Conservation (phyloP, 2,888 invertebrate species). For the Cybosia mesomella region DNA sequence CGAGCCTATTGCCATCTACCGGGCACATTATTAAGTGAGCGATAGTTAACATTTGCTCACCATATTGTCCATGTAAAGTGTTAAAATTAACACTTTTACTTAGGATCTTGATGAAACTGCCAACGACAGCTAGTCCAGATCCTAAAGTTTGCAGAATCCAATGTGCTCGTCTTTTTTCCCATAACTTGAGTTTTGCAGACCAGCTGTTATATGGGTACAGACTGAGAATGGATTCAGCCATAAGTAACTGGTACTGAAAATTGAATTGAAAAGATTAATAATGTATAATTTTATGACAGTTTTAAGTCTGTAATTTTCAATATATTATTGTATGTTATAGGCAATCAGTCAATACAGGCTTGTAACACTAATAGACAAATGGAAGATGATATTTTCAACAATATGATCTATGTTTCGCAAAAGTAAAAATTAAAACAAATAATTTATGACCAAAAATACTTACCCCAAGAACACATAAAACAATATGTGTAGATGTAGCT, state of each 20-base stretch:
- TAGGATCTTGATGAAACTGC: slow-evolving; percentile 65
- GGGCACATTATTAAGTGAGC: no score
- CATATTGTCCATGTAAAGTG: slow-evolving; percentile 69
- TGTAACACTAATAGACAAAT: no score
- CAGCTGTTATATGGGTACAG: slow-evolving; percentile 71
- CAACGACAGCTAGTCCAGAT: slow-evolving; percentile 69
- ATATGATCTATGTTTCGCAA: neutral
- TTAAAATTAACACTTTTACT: slow-evolving; percentile 64
- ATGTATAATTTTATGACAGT: neutral
- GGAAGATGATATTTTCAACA: no score
- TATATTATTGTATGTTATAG: no score
- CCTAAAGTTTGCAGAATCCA: slow-evolving; percentile 72
- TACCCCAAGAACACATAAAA: slow-evolving; percentile 77
- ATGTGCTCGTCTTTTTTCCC: slow-evolving; percentile 71
- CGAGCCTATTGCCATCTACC: no score
- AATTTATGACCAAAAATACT: slow-evolving; percentile 59
- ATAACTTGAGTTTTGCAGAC: slow-evolving; percentile 64
- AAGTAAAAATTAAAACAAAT: neutral
- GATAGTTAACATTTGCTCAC: no score
- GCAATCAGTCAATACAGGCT: no score
- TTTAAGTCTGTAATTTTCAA: no score
- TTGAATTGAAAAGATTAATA: neutral
- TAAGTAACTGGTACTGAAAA: slow-evolving; percentile 76
- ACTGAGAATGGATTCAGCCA: slow-evolving; percentile 73
- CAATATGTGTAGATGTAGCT: slow-evolving; percentile 63